Base-by-base conservation (phyloP, 2,888 invertebrate genomes). In the Agonopterix alstromeriana region DNA sequence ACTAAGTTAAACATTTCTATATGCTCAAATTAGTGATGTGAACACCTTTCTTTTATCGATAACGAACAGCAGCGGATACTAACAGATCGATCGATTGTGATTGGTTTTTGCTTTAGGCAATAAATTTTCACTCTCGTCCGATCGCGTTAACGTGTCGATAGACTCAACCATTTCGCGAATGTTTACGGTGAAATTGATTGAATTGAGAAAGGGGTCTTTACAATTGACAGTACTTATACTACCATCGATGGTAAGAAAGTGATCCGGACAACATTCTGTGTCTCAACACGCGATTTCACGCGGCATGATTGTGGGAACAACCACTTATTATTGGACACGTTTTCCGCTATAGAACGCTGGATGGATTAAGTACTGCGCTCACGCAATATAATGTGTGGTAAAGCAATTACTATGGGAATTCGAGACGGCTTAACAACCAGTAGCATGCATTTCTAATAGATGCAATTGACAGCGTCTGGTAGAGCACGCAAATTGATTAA, bases 141-240 rank as follows among this genome's bases (percentile, higher is more conserved):
- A 58, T 57, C 54, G 50, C 50, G 47, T 58, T 53, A 53, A 55
- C 51, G 35, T 43, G 43, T 49, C 54, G 48, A 54, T 53, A 56
- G 51, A 50, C 55, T 53, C 47, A 51, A 50, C 46, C 52, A 49
- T 52, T 58, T 61, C 56, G 57, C 62, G 61, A 67, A 67, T 70
- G 59, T 64, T 66, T 69, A 63, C 55, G 56, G 72, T 70, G 72
- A 72, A 77, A 78, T 65, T 70, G 71, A 73, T 75, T 66, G 61
- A 58, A 55, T 54, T 53, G 63, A 63, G 72, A 69, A 70, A 70
- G 67, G 68, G 55, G 54, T 52, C 55, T 50, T 55, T 56, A 61
- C 73, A 65, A 70, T 68, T 67, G 66, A 65, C 67, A 63, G 60
- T 61, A 60, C 60, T 69, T 63, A 59, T 53, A 52, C 57, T 55